These are phyloP conservation scores for Tragelaphus imberbis DNA, from an alignment of 2,113 vertebrate species.

Conservation along the genomic window DNA sequence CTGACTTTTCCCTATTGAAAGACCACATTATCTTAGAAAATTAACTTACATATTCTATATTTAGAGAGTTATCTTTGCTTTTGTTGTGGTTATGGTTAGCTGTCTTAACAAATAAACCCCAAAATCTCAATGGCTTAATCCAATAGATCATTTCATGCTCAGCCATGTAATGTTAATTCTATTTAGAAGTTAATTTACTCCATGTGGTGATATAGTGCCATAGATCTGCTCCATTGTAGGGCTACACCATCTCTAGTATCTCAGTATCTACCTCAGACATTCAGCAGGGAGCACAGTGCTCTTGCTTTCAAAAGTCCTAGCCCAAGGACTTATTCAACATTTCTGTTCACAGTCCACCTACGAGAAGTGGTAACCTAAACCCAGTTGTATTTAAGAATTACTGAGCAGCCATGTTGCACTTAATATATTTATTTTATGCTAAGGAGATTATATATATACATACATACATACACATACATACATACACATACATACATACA, in stretches of 20 bases:
- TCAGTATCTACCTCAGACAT: neutral
- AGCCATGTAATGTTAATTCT: neutral
- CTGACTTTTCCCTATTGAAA: neutral
- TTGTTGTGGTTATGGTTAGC: neutral
- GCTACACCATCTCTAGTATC: neutral
- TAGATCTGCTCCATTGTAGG: neutral
- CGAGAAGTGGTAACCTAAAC: neutral
- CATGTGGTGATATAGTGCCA: neutral
- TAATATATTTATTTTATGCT: neutral
- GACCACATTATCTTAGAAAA: neutral
- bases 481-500: no score
- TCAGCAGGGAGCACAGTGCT: neutral
- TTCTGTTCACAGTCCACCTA: neutral
- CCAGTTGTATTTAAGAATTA: neutral
- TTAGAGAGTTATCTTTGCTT: neutral
- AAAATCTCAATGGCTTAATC: neutral
- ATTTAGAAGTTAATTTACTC: neutral
- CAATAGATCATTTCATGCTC: neutral
- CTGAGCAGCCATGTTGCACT: neutral
- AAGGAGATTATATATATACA: neutral
- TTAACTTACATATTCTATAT: neutral
- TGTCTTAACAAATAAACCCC: neutral
- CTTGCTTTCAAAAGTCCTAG: neutral
- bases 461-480: no score
- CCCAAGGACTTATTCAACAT: neutral